Evolutionary conservation across 2,888 invertebrate genomes (phyloP).

Genomic region (Cantharis rufa): DNA sequence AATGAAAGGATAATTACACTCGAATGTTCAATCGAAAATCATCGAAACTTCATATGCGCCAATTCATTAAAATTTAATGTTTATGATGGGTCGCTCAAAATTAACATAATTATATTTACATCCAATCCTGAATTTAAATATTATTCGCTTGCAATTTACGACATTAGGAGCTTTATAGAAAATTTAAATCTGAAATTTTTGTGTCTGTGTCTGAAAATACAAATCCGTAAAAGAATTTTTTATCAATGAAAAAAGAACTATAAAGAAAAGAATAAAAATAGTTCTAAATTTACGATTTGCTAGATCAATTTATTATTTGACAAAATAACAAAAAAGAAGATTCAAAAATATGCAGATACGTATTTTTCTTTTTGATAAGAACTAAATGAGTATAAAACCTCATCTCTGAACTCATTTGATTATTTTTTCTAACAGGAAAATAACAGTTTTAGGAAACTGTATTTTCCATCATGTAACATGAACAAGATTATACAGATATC

Average conservation of each 20-base stretch:
- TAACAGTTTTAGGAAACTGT: neutral
- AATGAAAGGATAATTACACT: neutral
- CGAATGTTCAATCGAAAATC: neutral
- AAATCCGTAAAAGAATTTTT: too few species aligned
- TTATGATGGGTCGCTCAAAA: neutral
- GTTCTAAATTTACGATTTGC: neutral
- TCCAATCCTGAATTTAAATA: neutral
- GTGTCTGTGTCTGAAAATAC: neutral
- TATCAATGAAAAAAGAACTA: too few species aligned
- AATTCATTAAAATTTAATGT: neutral
- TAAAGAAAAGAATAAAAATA: too few species aligned
- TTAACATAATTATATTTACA: neutral
- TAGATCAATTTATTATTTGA: neutral
- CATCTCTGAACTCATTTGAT: neutral
- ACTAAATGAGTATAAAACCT: neutral
- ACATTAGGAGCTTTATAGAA: neutral
- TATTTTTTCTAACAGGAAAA: neutral
- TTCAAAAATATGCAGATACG: too few species aligned
- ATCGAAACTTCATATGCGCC: neutral
- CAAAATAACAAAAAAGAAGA: neutral
- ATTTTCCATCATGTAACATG: neutral
- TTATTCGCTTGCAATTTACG: neutral
- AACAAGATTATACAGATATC: neutral
- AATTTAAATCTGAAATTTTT: neutral
- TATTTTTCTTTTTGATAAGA: too few species aligned